Percentiles rank a stretch among this genome's conserved stretches.
These are phyloP conservation scores for Empidonax traillii DNA, from an alignment of 2,113 vertebrate genomes.

Conservation along the genomic window DNA sequence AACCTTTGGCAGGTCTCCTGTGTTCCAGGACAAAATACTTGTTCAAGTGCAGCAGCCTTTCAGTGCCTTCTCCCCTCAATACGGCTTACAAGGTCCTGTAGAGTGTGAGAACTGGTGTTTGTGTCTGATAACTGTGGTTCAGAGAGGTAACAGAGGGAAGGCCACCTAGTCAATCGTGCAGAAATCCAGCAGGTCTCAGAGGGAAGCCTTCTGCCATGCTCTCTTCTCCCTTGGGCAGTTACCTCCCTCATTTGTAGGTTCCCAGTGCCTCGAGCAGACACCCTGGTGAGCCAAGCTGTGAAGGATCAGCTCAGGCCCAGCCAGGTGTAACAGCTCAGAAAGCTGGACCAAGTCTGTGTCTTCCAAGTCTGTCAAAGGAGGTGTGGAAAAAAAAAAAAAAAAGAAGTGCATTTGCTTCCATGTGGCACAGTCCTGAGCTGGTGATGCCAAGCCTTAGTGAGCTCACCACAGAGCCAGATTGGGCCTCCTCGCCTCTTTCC, in stretches of 20 bases:
- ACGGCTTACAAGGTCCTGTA: background rate
- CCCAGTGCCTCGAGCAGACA: rapidly evolving
- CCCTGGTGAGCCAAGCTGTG: background rate
- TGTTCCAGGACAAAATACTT: rapidly evolving
- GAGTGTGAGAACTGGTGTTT: background rate
- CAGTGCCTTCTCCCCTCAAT: background rate
- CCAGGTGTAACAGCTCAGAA: background rate
- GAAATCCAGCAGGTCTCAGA: background rate
- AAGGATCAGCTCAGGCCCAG: background rate
- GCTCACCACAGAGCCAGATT: background rate
- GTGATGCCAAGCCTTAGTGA: background rate
- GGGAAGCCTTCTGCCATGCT: background rate
- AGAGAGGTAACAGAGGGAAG: background rate
- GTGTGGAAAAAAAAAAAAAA: background rate
- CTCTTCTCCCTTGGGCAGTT: background rate
- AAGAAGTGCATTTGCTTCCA: background rate
- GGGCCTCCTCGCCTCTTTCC: background rate
- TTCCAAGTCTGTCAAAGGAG: background rate
- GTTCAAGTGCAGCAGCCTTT: background rate
- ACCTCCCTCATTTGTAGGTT: background rate
- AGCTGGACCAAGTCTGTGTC: background rate
- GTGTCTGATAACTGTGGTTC: background rate
- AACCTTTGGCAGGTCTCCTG: background rate
- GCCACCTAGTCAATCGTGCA: background rate
- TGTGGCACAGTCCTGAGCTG: background rate